Percentiles rank a stretch among this genome's conserved stretches.
Conservation (phyloP, 2,113 vertebrate genomes). For the Hiodon tergisus region DNA sequence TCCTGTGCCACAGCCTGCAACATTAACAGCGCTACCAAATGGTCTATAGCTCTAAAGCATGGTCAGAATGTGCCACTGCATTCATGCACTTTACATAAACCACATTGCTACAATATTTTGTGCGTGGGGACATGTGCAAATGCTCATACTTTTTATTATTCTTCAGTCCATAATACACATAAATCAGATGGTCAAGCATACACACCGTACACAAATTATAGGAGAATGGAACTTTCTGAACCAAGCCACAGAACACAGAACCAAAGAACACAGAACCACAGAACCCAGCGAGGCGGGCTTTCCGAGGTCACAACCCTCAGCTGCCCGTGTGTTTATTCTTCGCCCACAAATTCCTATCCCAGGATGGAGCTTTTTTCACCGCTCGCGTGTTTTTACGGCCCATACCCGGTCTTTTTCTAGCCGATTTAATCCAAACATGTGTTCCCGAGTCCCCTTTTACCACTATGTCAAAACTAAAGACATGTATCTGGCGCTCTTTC, state of each 20-base stretch:
- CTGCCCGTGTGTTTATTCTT: constrained; percentile 1
- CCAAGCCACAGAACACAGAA: constrained; percentile 5
- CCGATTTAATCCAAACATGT: constrained; percentile 19
- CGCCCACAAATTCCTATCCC: constrained; percentile 28
- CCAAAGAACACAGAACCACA: constrained; percentile 1
- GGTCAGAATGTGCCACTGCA: no score
- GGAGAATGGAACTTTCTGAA: neutral
- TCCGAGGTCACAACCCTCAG: neutral
- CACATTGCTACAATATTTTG: no score
- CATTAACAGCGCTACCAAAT: no score
- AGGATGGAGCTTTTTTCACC: constrained; percentile 12
- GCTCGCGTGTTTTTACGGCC: neutral
- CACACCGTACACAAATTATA: neutral
- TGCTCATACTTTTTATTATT: no score
- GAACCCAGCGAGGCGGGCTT: no score
- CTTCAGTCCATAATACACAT: neutral
- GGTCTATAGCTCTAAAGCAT: no score
- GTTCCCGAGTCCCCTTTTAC: constrained; percentile 1
- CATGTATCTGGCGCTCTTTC: constrained; percentile 7
- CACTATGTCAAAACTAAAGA: neutral
- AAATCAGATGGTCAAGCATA: neutral
- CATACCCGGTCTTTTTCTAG: constrained; percentile 17
- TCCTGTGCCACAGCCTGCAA: no score
- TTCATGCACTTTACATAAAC: no score
- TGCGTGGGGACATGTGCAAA: neutral